Evolutionary conservation across 2,888 invertebrate species (phyloP).

Genomic region (Pollenia labialis): DNA sequence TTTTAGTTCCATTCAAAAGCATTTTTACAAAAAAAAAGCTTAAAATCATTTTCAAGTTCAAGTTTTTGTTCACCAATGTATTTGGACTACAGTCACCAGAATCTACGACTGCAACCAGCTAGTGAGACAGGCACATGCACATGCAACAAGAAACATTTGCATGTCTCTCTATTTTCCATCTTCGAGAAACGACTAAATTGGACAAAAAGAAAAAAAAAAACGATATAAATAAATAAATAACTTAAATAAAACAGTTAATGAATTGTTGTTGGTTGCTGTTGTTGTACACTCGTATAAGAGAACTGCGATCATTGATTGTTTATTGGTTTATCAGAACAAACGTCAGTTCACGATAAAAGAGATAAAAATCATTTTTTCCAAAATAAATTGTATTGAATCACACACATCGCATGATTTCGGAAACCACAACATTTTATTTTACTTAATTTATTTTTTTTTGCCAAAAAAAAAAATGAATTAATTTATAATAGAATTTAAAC

Average conservation of each 20-base stretch:
- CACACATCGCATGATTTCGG: constrained; percentile 62
- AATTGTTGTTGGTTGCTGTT: constrained; percentile 60
- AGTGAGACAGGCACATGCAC: constrained; percentile 63
- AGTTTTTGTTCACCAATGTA: constrained; percentile 57
- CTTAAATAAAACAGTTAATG: constrained; percentile 70
- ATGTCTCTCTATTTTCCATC: constrained; percentile 59
- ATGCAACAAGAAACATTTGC: constrained; percentile 70
- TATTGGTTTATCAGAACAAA: constrained; percentile 69
- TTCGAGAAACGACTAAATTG: constrained; percentile 60
- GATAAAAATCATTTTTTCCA: constrained; percentile 61
- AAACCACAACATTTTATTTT: constrained; percentile 51
- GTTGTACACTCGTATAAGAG: constrained; percentile 24
- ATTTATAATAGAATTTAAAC: constrained; percentile 18
- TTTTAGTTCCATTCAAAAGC: constrained; percentile 48
- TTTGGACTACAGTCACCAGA: constrained; percentile 55
- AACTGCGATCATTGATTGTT: constrained; percentile 65
- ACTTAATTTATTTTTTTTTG: constrained; percentile 29
- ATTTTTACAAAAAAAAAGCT: constrained; percentile 14
- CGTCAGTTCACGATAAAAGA: constrained; percentile 70
- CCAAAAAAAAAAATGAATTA: constrained; percentile 7
- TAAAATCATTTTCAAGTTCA: constrained; percentile 70
- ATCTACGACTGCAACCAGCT: constrained; percentile 66
- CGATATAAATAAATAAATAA: constrained; percentile 61
- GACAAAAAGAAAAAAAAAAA: constrained; percentile 26
- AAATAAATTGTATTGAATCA: constrained; percentile 68